These are phyloP conservation scores for Leptinotarsa rubiginosa DNA, from an alignment of 2,888 invertebrate genomes.

Conservation along the genomic window DNA sequence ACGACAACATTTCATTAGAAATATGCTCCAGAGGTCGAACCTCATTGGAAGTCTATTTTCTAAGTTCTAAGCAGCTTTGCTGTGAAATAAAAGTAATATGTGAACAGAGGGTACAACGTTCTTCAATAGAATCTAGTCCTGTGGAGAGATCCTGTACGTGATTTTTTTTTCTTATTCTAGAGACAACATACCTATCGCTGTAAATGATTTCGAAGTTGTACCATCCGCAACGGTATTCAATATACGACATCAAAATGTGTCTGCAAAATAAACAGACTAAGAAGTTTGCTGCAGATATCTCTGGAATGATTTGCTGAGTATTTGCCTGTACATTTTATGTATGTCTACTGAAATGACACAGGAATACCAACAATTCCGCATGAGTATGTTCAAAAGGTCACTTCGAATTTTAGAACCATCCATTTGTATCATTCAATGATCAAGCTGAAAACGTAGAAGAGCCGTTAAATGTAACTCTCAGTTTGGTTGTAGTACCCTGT, in stretches of 20 bases:
- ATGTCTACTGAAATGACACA: constrained; percentile 2
- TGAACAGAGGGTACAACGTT: constrained; percentile 17
- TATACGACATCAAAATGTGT: background rate
- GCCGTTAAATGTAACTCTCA: background rate
- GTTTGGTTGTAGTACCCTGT: background rate
- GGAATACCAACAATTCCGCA: background rate
- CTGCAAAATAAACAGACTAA: background rate
- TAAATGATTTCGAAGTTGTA: background rate
- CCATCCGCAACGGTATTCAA: background rate
- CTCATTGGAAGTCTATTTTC: background rate
- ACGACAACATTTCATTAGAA: background rate
- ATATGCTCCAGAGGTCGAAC: background rate
- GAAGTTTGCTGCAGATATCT: background rate
- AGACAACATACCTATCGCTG: background rate
- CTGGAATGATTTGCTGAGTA: background rate
- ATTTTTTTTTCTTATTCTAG: background rate
- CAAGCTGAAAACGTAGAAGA: background rate
- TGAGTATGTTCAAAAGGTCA: background rate
- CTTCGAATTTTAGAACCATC: background rate
- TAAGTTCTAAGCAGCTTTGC: constrained; percentile 24
- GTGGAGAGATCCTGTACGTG: constrained; percentile 20
- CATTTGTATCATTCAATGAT: background rate
- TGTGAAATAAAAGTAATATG: constrained; percentile 23
- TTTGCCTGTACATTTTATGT: constrained; percentile 3
- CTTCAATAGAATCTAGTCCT: constrained; percentile 8